phyloP scores from a whole-genome alignment of 2,888 invertebrate species.

The Linnaemya vulpina region DNA sequence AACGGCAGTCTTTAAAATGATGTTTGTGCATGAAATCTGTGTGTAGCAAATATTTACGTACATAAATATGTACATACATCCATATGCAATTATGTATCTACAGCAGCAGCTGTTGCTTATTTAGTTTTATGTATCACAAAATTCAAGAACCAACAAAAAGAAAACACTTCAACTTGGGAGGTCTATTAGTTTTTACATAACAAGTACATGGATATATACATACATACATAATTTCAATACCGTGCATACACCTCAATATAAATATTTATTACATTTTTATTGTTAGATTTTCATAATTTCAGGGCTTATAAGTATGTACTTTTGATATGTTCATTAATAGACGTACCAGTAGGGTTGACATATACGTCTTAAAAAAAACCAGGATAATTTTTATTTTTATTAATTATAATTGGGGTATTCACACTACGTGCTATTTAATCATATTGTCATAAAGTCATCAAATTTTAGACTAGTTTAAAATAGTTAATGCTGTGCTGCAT shows the following conservation, averaged over 20 bases:
- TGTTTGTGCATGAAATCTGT: neutral
- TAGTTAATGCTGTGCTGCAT: no score
- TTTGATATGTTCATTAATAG: conserved; percentile 9
- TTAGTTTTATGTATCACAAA: conserved; percentile 51
- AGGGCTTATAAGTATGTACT: neutral
- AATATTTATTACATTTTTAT: neutral
- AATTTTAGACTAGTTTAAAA: no score
- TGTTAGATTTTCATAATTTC: neutral
- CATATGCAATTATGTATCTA: neutral
- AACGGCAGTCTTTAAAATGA: conserved; percentile 1
- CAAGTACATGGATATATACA: no score
- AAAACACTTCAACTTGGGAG: conserved; percentile 54
- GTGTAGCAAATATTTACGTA: conserved; percentile 20
- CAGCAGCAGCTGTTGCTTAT: conserved; percentile 62
- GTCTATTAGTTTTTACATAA: conserved; percentile 6
- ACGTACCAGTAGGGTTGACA: no score
- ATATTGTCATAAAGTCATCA: no score
- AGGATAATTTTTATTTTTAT: no score
- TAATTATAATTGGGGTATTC: no score
- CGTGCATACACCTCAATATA: neutral
- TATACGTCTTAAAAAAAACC: no score
- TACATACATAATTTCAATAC: neutral
- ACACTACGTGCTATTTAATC: no score
- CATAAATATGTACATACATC: neutral
- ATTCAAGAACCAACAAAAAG: conserved; percentile 20